Conservation (phyloP, 2,888 invertebrate species). For the Dermolepida albohirtum region DNA sequence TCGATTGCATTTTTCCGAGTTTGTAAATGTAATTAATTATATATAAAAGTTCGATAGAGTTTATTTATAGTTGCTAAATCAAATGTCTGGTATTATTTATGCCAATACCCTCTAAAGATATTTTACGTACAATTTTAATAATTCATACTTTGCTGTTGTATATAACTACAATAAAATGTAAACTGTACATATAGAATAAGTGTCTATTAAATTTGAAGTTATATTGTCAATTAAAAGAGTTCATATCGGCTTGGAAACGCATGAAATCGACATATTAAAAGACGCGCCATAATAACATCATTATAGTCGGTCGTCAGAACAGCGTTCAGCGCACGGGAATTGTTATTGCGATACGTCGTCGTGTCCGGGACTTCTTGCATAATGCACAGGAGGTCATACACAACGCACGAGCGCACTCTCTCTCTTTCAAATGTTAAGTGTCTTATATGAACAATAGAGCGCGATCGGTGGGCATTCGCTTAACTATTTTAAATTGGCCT, state of each 20-base stretch:
- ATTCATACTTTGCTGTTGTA: too few relatives aligned
- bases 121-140: too few relatives aligned
- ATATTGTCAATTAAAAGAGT: not conserved
- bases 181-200: too few relatives aligned
- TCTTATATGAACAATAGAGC: constrained; percentile 26
- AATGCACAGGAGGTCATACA: constrained; percentile 32
- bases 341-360: constrained; percentile 10
- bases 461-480: constrained; percentile 25
- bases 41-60: too few relatives aligned
- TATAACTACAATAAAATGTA: too few relatives aligned
- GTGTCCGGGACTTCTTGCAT: constrained; percentile 20
- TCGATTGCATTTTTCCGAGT: too few relatives aligned
- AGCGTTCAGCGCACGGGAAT: constrained; percentile 1
- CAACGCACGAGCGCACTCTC: constrained; percentile 1
- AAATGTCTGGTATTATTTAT: too few relatives aligned
- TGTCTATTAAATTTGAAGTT: not conserved
- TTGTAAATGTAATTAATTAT: too few relatives aligned
- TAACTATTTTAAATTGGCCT: constrained; percentile 46
- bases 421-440: constrained; percentile 35
- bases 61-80: too few relatives aligned
- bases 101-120: too few relatives aligned
- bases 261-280: not conserved
- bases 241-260: not conserved
- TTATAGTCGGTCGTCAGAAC: not conserved
- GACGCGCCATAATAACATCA: constrained; percentile 14